Percentiles rank a stretch among this genome's conserved stretches.
phyloP scores from a whole-genome alignment of 1,140 invertebrate species.

The Drosophila asahinai region DNA sequence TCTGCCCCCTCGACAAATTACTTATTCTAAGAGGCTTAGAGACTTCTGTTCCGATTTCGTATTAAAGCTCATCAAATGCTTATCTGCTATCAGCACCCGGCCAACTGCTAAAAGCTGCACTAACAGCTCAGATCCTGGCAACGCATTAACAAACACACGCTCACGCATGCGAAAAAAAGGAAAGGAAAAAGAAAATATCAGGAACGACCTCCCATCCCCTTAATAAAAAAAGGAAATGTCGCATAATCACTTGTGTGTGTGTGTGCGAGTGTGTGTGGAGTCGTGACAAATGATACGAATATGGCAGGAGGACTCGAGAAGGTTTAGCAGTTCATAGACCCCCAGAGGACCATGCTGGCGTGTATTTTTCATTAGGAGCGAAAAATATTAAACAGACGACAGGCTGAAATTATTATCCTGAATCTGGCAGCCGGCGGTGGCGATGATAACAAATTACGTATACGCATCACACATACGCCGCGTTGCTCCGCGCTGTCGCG shows the following conservation, averaged over 20 bases:
- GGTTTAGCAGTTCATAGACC: conserved; percentile 61
- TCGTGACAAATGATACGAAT: conserved; percentile 54
- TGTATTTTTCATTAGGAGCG: conserved; percentile 81
- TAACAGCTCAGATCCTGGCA: conserved; percentile 29
- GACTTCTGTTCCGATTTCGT: conserved; percentile 51
- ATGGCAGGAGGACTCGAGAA: conserved; percentile 24
- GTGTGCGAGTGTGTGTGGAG: conserved; percentile 7
- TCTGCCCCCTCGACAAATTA: conserved; percentile 24
- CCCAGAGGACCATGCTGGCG: conserved; percentile 24
- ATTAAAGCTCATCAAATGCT: conserved; percentile 82
- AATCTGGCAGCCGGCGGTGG: conserved; percentile 33
- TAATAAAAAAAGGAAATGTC: conserved; percentile 51
- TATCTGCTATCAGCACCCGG: conserved; percentile 78
- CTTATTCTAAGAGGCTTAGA: conserved; percentile 65
- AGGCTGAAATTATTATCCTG: conserved; percentile 70
- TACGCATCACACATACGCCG: conserved; percentile 75
- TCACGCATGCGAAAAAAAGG: conserved; percentile 27
- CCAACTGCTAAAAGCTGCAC: conserved; percentile 70
- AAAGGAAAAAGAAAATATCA: not conserved
- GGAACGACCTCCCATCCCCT: not conserved
- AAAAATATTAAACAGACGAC: conserved; percentile 79
- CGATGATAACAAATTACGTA: conserved; percentile 78
- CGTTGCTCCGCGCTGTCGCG: conserved; percentile 29
- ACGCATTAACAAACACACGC: conserved; percentile 45
- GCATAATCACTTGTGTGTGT: conserved; percentile 59